Base-by-base conservation (phyloP, 2,113 vertebrate genomes). In the Lepisosteus osseus region DNA sequence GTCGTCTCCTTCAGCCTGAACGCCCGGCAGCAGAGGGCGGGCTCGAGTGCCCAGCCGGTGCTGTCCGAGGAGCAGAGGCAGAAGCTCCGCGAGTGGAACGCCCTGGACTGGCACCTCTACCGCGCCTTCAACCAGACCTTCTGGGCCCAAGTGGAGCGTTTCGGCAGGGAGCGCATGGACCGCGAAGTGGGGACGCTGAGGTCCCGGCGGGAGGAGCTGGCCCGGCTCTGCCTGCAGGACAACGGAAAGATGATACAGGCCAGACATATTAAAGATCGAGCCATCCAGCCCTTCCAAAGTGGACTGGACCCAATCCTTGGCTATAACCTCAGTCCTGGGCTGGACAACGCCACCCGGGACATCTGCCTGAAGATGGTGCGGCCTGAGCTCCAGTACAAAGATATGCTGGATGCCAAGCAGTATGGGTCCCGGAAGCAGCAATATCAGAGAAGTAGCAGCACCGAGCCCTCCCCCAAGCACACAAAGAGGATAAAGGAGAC, bases 31-130 rank as follows among this genome's bases (percentile, higher is more conserved):
- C 63, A 69, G 7, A 47, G 40, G 54, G 29, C 29, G 29, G 29
- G 29, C 29, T 29, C 29, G 1, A 29, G 29, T 29, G 83, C 84
- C 0, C 74, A 91, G 3, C 70, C 77, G 4, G 15, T 3, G 0
- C 68, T 94, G 81, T 83, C 69, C 6, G 72, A 69, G 0, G 71
- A 81, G 68, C 90, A 83, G 0, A 65, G 67, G 47, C 91, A 92
- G 69, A 83, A 72, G 4, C 79, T 93, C 40, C 85, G 83, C 77
- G 15, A 0, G 0, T 97, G 95, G 95, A 94, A 92, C 54, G 89
- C 89, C 0, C 80, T 96, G 47, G 95, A 96, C 82, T 96, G 95
- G 95, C 79, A 79, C 55, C 89, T 97, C n/a, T 96, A 96, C 81
- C 67, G 79, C 47, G 93, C 96, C 74, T 96, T 96, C 79, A 96